Evolutionary conservation across 1,140 invertebrate genomes (phyloP).

Genomic region (Drosophila murphyi): DNA sequence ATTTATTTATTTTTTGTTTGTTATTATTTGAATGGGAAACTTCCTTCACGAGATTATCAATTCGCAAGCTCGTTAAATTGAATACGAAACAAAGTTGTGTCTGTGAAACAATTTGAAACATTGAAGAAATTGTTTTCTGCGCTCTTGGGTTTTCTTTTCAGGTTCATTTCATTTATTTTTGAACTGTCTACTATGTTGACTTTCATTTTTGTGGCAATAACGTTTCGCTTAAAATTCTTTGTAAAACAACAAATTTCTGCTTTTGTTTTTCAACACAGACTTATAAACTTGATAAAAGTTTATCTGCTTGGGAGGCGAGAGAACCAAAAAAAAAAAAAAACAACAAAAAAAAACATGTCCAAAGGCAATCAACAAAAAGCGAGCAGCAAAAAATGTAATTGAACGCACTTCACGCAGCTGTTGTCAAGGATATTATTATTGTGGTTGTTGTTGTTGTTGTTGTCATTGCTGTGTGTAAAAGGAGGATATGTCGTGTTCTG

Average conservation of each 20-base stretch:
- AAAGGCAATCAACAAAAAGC: conserved; percentile 20
- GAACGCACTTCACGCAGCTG: conserved; percentile 78
- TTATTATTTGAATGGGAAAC: background rate
- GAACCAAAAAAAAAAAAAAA: conserved; percentile 15
- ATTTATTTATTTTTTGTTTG: background rate
- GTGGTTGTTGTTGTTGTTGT: conserved; percentile 23
- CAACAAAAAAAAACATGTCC: conserved; percentile 9
- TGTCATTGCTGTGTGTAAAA: conserved; percentile 32
- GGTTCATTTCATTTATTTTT: conserved; percentile 32
- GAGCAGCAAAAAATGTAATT: conserved; percentile 60
- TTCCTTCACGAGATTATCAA: conserved; percentile 8
- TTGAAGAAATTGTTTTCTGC: conserved; percentile 15
- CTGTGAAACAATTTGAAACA: conserved; percentile 17
- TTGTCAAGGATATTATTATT: conserved; percentile 58
- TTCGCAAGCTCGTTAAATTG: conserved; percentile 28
- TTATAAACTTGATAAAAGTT: conserved; percentile 73
- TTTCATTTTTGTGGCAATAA: conserved; percentile 58
- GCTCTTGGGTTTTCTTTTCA: conserved; percentile 18
- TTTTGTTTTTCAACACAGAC: conserved; percentile 45
- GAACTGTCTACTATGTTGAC: conserved; percentile 28
- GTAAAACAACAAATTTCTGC: conserved; percentile 34
- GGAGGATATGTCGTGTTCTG: conserved; percentile 69
- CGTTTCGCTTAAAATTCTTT: conserved; percentile 65
- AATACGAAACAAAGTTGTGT: conserved; percentile 12
- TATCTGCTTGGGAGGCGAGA: conserved; percentile 36